Base-by-base conservation (phyloP, 2,888 invertebrate species). In the Thereva unica region DNA sequence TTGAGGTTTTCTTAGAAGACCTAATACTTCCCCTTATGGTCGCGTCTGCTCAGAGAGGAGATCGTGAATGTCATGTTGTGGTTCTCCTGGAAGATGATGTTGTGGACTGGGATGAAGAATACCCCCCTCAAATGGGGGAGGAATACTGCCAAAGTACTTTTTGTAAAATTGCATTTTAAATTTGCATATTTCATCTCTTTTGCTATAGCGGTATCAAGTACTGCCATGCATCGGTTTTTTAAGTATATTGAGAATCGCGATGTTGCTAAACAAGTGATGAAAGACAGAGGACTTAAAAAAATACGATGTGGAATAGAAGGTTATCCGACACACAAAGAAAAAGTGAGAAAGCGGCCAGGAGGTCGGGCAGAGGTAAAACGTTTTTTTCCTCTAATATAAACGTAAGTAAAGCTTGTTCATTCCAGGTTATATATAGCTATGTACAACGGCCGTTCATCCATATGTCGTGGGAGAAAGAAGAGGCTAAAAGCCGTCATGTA, bases 161-260 rank as follows among this genome's bases (percentile, higher is more conserved):
- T n/a, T 38, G 1, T 6, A 7, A n/a, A 12, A 10, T 4, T 34
- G 7, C 34, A 5, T 50, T 8, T 50, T 4, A 53, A 38, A 37
- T 7, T 5, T 10, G 35, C 10, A 8, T 12, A 49, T 10, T 63
- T 8, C 23, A 61, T 5, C 9, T 40, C 5, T 41, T 37, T 37
- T 44, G 66, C 23, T 68, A 71, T 73, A 91, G 91, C 97, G 67
- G 93, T 98, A 55, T 89, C 94, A 77, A 95, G 94, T 76, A 97
- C 97, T 4, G 92, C 93, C 49, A 90, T 98, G 86, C 96, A 97
- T 80, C 86, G 97, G 72, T 99, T 98, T 84, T 99, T 99, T 84
- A 98, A 98, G 79, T 99, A 99, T 82, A 97, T 99, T 70, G 99
- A 99, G 81, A 99, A 99, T 78, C 85, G 99, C 61, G 99, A 99